Conservation (phyloP, 2,113 vertebrate genomes). For the Muntiacus reevesi region DNA sequence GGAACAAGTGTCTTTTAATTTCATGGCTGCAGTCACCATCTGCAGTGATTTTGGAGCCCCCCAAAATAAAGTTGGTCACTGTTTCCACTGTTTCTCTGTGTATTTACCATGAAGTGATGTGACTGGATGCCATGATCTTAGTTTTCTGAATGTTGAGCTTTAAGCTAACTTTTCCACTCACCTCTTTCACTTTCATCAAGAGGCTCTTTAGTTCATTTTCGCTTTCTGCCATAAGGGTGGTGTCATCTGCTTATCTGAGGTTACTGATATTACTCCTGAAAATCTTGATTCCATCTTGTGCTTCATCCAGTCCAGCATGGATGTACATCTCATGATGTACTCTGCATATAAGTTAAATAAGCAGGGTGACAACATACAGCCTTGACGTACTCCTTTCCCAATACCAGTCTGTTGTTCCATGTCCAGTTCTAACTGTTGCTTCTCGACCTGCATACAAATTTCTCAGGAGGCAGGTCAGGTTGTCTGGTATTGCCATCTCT, state of each 20-base stretch:
- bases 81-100: not conserved
- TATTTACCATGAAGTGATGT: not conserved
- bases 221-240: not conserved
- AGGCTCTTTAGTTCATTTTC: not conserved
- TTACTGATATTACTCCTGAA: not conserved
- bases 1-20: not conserved
- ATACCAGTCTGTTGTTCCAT: not conserved
- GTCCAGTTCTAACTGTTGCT: not conserved
- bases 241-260: not conserved
- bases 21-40: not conserved
- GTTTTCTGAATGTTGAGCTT: not conserved
- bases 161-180: not conserved
- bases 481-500: not conserved
- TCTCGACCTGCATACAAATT: not conserved
- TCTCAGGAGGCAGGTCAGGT: not conserved
- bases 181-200: not conserved
- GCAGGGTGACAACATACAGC: not conserved
- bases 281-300: not conserved
- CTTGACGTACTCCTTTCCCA: not conserved
- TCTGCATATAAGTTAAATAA: not conserved
- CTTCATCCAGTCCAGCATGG: not conserved
- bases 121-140: not conserved
- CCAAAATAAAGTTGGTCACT: not conserved
- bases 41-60: not conserved
- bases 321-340: not conserved